Conservation (phyloP, 1,140 invertebrate genomes). For the Leptoteleia sp. region DNA sequence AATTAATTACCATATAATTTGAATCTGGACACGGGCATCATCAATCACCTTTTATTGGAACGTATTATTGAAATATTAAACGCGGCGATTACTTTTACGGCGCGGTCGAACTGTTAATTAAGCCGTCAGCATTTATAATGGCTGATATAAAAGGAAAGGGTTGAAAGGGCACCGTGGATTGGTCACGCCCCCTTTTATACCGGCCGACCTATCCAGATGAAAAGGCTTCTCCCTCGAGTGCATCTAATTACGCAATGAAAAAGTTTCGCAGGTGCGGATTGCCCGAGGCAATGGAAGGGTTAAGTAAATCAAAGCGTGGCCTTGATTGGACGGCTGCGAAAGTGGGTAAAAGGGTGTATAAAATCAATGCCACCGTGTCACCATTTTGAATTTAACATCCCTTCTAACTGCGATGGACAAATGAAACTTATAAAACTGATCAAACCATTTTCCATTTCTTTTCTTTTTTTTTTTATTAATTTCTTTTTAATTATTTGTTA, state of each 20-base stretch:
- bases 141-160: slow-evolving; percentile 56
- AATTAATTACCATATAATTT: slow-evolving; percentile 44
- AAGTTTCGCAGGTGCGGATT: slow-evolving; percentile 70
- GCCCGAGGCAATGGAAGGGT: slow-evolving; percentile 68
- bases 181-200: slow-evolving; percentile 68
- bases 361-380: slow-evolving; percentile 19
- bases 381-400: slow-evolving; percentile 26
- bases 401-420: too few species aligned
- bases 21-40: slow-evolving; percentile 5
- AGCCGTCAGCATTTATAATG: slow-evolving; percentile 38
- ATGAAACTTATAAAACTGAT: too few species aligned
- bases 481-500: too few species aligned
- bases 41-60: slow-evolving; percentile 38
- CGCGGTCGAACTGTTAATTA: slow-evolving; percentile 27
- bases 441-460: too few species aligned
- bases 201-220: slow-evolving; percentile 68
- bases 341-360: slow-evolving; percentile 43
- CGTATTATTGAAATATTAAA: slow-evolving; percentile 46
- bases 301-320: slow-evolving; percentile 69
- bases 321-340: slow-evolving; percentile 61
- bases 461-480: too few species aligned
- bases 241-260: slow-evolving; percentile 74
- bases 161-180: slow-evolving; percentile 42
- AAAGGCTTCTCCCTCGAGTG: slow-evolving; percentile 66
- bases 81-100: slow-evolving; percentile 16